These are phyloP conservation scores for Drosophila acutilabella DNA, from an alignment of 2,888 invertebrate species.

Conservation along the genomic window DNA sequence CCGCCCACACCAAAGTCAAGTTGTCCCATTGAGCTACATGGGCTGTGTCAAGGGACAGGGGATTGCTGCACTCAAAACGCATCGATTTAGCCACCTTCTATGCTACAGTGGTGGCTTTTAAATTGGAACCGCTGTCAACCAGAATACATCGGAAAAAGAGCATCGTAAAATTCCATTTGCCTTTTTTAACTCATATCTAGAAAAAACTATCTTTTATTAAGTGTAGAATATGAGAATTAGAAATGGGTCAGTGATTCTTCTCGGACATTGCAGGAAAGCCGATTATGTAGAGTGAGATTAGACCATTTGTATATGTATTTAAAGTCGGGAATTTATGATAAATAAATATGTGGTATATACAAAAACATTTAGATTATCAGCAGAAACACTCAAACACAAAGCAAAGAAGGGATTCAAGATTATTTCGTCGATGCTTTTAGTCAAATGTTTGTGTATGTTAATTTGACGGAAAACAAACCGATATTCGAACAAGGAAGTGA, in stretches of 20 bases:
- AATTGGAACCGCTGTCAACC: slow-evolving; percentile 1
- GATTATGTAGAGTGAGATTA: slow-evolving; percentile 11
- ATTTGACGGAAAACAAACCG: slow-evolving; percentile 7
- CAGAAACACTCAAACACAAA: slow-evolving; percentile 5
- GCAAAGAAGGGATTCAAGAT: slow-evolving; percentile 16
- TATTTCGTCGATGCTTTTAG: slow-evolving; percentile 14
- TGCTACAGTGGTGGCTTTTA: slow-evolving; percentile 17
- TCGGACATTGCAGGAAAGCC: background rate
- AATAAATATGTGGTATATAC: background rate
- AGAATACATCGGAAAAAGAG: background rate
- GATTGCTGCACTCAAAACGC: slow-evolving; percentile 24
- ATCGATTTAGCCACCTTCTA: slow-evolving; percentile 17
- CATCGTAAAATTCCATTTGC: background rate
- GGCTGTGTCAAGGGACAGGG: slow-evolving; percentile 3
- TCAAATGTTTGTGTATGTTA: slow-evolving; percentile 20
- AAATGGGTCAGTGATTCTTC: background rate
- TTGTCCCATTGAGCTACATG: slow-evolving; percentile 22
- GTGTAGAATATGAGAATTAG: slow-evolving; percentile 1
- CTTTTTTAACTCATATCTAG: no score
- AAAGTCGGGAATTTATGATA: background rate
- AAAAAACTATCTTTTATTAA: background rate
- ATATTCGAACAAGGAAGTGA: slow-evolving; percentile 16
- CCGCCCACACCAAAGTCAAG: slow-evolving; percentile 18
- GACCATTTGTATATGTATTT: background rate
- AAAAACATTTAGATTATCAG: slow-evolving; percentile 12